Evolutionary conservation across 2,113 vertebrate species (phyloP), one percentile per base, ranked within the genome.

Genomic region (Speoplatyrhinus poulsoni): DNA sequence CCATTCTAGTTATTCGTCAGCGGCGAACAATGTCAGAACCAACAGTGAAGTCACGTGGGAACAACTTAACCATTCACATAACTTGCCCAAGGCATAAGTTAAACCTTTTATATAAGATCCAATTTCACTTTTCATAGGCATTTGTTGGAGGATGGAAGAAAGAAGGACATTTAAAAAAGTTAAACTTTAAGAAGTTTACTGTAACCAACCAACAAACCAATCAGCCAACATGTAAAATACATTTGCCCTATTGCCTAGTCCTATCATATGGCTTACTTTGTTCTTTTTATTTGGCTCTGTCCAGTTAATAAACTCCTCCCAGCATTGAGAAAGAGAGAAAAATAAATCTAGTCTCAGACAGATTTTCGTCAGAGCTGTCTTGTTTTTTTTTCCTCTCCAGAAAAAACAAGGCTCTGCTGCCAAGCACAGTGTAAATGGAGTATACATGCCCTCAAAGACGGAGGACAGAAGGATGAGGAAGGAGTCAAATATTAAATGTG

Each of bases 341-440:
- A 26, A 26, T 26, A 41, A 81, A 76, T 86, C 86, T 85, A 75
- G 82, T 86, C 62, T 64, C 73, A 67, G 80, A 69, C 70, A 70
- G 33, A 72, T 69, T 87, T 85, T 81, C 64, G 86, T 71, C 79
- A 84, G 79, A 60, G 70, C 83, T 60, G 84, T 89, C 85, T 79
- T 90, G 85, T 88, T 88, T 83, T 71, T 88, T 83, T 81, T 85
- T 84, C 83, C 83, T 83, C 80, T 87, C 82, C 83, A 88, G 85
- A 64, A 91, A 89, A 88, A 90, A 90, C 83, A 89, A 65, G 65
- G 74, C 72, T 47, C 72, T 19, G 58, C 80, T 85, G 88, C 88
- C 87, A 88, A 91, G 75, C 70, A 75, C 82, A 70, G 81, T 82
- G 88, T 91, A 87, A 89, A 90, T 90, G 86, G 81, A 86, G 84